Evolutionary conservation across 2,888 invertebrate species (phyloP).

Genomic region (Sarcophaga subvicina): DNA sequence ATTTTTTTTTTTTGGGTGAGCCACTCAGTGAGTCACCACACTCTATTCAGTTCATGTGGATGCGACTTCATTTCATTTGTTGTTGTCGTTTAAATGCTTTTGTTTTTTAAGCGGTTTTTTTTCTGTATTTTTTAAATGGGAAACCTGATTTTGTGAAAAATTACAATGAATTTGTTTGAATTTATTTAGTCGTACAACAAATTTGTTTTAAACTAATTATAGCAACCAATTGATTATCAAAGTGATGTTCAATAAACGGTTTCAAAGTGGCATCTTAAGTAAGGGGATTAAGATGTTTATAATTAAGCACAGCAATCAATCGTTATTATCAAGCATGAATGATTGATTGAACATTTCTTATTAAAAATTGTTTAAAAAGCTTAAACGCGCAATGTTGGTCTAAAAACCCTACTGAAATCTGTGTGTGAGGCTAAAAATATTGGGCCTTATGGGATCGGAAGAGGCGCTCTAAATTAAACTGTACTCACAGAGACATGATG

Average conservation of each 20-base stretch:
- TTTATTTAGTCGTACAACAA: neutral
- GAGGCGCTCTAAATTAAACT: too few species aligned
- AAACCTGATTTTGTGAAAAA: neutral
- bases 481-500: too few species aligned
- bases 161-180: neutral
- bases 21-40: conserved; percentile 19
- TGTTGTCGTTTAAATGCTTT: too few species aligned
- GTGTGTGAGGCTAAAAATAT: too few species aligned
- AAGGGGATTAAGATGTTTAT: neutral
- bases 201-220: neutral
- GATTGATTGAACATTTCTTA: too few species aligned
- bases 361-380: too few species aligned
- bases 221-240: neutral
- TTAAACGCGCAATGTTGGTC: too few species aligned
- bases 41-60: conserved; percentile 18
- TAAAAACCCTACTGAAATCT: too few species aligned
- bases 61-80: neutral
- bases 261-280: neutral
- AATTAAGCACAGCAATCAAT: too few species aligned
- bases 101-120: too few species aligned
- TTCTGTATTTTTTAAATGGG: neutral
- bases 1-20: conserved; percentile 38
- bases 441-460: too few species aligned
- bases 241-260: neutral
- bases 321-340: neutral